Base-by-base conservation (phyloP, 2,888 invertebrate species). In the Linyphia triangularis region DNA sequence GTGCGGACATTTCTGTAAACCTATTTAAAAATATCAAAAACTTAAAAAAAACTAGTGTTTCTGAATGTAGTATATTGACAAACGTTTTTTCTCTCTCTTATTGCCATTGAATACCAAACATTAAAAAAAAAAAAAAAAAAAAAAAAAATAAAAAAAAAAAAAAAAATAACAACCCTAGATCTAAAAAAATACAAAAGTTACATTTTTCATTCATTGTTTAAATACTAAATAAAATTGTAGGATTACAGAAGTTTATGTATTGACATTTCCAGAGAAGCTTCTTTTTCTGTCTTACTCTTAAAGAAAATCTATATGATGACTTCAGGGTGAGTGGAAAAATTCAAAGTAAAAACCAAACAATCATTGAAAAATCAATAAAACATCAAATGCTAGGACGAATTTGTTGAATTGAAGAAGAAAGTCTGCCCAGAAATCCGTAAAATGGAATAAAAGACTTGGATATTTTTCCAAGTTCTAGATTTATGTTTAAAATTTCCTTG, bases 371-470 rank as follows among this genome's bases (percentile, higher is more conserved):
- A 59, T 73, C 73, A 73, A 73, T 59, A 59, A 19, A 28, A 22
- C 73, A 59, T 19, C 59, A 73, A 73, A 57, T 26, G 73, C 30
- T 19, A 22, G 28, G 30, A 22, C 19, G 73, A 63, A 63, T 77
- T 63, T 63, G 63, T 37, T 40, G 63, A 61, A 63, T 77, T 61
- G 26, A 16, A 24, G 4, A 61, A 24, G 61, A 7, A 63, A 40
- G 77, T 28, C 63, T 63, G 77, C 26, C 22, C 77, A 61, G 63
- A 61, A 19, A 6, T 37, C 61, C 77, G 77, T 61, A 63, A 77
- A 77, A 77, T 40, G 37, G 16, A 63, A 77, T 61, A 37, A 40
- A 33, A 40, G 9, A 30, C 33, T 0, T 3, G 26, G 26, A 37
- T 30, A n/a, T 77, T 30, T 33, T 73, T 40, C 24, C 19, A 37